Conservation (phyloP, 2,888 invertebrate genomes). For the Druceiella hillmani region DNA sequence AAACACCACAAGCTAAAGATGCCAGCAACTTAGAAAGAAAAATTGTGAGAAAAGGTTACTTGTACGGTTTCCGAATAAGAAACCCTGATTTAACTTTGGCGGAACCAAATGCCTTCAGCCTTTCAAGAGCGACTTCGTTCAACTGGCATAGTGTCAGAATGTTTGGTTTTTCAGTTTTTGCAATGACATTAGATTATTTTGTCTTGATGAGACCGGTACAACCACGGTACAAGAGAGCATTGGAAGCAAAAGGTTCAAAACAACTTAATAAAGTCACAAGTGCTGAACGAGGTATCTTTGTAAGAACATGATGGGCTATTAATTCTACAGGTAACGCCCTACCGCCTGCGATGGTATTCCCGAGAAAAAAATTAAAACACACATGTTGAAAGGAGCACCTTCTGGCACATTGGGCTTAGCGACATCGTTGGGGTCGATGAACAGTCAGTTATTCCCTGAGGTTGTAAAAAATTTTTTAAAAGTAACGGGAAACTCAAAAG, state of each 20-base stretch:
- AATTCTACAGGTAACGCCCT: conserved; percentile 27
- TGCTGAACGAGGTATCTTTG: conserved; percentile 29
- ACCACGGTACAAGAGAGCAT: too few relatives aligned
- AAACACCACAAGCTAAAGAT: too few relatives aligned
- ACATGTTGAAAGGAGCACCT: conserved; percentile 30
- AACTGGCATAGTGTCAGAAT: conserved; percentile 18
- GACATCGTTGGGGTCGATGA: conserved; percentile 30
- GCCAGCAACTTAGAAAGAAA: too few relatives aligned
- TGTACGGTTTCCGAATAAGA: conserved; percentile 12
- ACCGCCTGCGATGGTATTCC: conserved; percentile 31
- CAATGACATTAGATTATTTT: too few relatives aligned
- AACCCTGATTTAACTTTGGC: conserved; percentile 20
- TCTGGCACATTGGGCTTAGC: conserved; percentile 30
- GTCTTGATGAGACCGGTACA: too few relatives aligned
- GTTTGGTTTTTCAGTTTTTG: too few relatives aligned
- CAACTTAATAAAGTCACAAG: conserved; percentile 27
- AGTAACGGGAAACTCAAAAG: conserved; percentile 19
- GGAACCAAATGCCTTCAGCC: conserved; percentile 24
- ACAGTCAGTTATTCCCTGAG: conserved; percentile 25
- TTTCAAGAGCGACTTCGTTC: conserved; percentile 21
- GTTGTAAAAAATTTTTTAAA: conserved; percentile 30
- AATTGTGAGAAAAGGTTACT: conserved; percentile 12
- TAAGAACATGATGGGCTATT: conserved; percentile 29
- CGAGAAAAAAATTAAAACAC: conserved; percentile 28
- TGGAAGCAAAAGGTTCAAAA: too few relatives aligned